These are phyloP conservation scores for Stenichneumon culpator DNA, from an alignment of 2,888 invertebrate species.

Conservation along the genomic window DNA sequence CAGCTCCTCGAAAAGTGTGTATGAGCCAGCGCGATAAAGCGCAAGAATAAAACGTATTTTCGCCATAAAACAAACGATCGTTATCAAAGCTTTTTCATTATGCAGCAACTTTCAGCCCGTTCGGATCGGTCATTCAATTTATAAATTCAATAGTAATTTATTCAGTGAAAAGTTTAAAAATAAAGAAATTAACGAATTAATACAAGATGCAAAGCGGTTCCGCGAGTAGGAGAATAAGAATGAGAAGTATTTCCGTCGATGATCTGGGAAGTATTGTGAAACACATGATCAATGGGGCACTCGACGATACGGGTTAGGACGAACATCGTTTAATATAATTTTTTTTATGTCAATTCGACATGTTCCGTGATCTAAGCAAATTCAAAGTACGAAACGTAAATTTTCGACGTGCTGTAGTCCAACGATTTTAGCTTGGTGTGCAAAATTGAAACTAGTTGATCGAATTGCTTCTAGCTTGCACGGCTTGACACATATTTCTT, in stretches of 20 bases:
- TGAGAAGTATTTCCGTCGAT: constrained; percentile 72
- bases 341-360: too few species aligned
- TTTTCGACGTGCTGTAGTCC: too few species aligned
- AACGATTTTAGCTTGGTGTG: too few species aligned
- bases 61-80: constrained; percentile 24
- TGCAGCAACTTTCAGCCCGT: constrained; percentile 28
- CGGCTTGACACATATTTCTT: too few species aligned
- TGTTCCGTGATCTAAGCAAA: too few species aligned
- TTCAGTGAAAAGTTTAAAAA: background rate
- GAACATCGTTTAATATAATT: background rate
- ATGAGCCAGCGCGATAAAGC: constrained; percentile 41
- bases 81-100: constrained; percentile 14
- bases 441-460: too few species aligned
- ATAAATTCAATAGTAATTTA: constrained; percentile 45
- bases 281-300: constrained; percentile 68
- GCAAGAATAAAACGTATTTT: constrained; percentile 32
- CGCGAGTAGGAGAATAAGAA: constrained; percentile 25
- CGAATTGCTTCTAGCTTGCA: too few species aligned
- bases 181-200: constrained; percentile 4
- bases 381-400: too few species aligned
- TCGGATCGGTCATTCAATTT: constrained; percentile 8
- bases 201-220: background rate
- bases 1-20: too few species aligned
- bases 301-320: constrained; percentile 68
- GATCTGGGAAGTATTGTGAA: constrained; percentile 71